A percentile compares a stretch with the other conserved stretches of the same genome.
Conservation (phyloP, 2,113 vertebrate genomes). For the Cryptomyrus ogoouensis region DNA sequence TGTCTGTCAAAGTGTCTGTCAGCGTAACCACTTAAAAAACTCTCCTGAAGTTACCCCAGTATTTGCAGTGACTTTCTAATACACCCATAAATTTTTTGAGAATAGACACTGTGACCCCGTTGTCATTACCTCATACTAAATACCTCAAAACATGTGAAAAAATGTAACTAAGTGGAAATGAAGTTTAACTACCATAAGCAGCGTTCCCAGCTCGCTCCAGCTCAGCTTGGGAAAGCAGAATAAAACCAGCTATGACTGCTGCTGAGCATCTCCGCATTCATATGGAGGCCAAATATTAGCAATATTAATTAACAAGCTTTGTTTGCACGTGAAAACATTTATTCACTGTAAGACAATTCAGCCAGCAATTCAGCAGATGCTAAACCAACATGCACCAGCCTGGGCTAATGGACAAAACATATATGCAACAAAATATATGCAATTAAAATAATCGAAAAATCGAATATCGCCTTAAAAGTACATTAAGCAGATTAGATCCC, state of each 20-base stretch:
- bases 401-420: background rate
- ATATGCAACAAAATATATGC: background rate
- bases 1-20: background rate
- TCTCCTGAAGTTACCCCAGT: background rate
- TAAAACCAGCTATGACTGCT: background rate
- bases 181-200: background rate
- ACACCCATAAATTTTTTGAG: background rate
- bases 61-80: background rate
- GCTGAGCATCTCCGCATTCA: too few relatives aligned
- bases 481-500: background rate
- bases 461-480: background rate
- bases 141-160: background rate
- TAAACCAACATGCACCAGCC: background rate
- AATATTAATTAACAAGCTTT: background rate
- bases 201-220: background rate
- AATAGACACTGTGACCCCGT: background rate
- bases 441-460: background rate
- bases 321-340: background rate
- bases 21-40: background rate
- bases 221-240: background rate
- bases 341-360: background rate
- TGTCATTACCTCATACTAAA: background rate
- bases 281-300: background rate
- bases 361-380: background rate
- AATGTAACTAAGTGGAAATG: background rate